Percentiles rank a stretch among this genome's conserved stretches.
These are phyloP conservation scores for Coregonus ussuriensis DNA, from an alignment of 2,797 vertebrate species.

Conservation along the genomic window DNA sequence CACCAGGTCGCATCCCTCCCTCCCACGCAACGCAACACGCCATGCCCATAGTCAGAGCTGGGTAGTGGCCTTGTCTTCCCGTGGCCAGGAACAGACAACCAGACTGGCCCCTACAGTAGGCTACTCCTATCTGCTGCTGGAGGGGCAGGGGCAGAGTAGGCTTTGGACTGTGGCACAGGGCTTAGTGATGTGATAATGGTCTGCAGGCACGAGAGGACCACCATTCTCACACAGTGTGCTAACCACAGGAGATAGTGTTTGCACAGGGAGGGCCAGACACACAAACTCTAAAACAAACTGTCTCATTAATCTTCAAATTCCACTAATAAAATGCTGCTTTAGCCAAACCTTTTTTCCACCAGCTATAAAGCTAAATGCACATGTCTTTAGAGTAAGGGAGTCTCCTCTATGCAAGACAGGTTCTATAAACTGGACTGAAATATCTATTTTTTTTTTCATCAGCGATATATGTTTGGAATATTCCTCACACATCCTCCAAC, in stretches of 20 bases:
- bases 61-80: too few relatives aligned
- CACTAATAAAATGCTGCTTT: neutral
- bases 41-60: conserved; percentile 18
- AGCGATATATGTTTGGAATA: conserved; percentile 22
- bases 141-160: too few relatives aligned
- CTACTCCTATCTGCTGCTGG: too few relatives aligned
- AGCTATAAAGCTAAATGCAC: conserved; percentile 7
- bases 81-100: too few relatives aligned
- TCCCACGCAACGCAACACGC: neutral
- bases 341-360: neutral
- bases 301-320: conserved; percentile 14
- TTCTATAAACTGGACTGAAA: conserved; percentile 27
- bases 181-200: conserved; percentile 53
- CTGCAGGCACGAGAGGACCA: conserved; percentile 41
- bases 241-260: conserved; percentile 17
- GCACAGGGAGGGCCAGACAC: conserved; percentile 10
- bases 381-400: conserved; percentile 14
- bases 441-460: conserved; percentile 11
- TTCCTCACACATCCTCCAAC: conserved; percentile 21
- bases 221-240: conserved; percentile 21
- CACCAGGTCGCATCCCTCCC: conserved; percentile 6
- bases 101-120: too few relatives aligned
- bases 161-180: conserved; percentile 14
- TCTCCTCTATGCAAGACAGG: conserved; percentile 3
- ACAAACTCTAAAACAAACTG: conserved; percentile 18